These are phyloP conservation scores for Alloscopus bannaensis DNA, from an alignment of 2,888 invertebrate genomes.

Conservation along the genomic window DNA sequence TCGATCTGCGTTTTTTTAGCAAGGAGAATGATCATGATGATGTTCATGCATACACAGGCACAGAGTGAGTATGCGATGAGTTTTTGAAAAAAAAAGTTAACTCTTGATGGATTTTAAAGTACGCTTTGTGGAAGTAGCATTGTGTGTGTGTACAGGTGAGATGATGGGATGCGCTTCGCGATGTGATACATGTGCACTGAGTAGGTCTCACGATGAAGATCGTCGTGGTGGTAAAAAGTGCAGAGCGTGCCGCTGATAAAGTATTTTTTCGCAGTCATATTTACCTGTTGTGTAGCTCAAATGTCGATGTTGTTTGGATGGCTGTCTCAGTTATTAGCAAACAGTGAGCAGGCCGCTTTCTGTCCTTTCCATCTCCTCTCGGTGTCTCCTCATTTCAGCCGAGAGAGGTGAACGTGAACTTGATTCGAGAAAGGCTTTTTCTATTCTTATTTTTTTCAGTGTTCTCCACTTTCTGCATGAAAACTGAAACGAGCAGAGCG, in stretches of 20 bases:
- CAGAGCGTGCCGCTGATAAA: slow-evolving; percentile 36
- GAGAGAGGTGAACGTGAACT: slow-evolving; percentile 32
- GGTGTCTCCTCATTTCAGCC: no score
- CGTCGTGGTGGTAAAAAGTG: slow-evolving; percentile 42
- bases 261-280: slow-evolving; percentile 24
- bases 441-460: not conserved
- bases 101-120: no score
- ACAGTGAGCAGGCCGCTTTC: slow-evolving; percentile 2
- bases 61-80: no score
- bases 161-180: no score
- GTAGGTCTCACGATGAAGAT: slow-evolving; percentile 32
- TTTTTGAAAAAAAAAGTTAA: no score
- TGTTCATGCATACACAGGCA: no score
- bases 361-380: no score
- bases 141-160: slow-evolving; percentile 26
- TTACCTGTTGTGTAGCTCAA: slow-evolving; percentile 39
- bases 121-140: slow-evolving; percentile 11
- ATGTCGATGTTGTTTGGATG: slow-evolving; percentile 8
- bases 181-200: slow-evolving; percentile 52
- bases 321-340: slow-evolving; percentile 24
- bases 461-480: not conserved
- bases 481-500: not conserved
- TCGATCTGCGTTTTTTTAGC: no score
- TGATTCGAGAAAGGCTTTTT: not conserved
- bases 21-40: no score